Evolutionary conservation across 2,888 invertebrate genomes (phyloP).

Genomic region (Metellina segmentata): DNA sequence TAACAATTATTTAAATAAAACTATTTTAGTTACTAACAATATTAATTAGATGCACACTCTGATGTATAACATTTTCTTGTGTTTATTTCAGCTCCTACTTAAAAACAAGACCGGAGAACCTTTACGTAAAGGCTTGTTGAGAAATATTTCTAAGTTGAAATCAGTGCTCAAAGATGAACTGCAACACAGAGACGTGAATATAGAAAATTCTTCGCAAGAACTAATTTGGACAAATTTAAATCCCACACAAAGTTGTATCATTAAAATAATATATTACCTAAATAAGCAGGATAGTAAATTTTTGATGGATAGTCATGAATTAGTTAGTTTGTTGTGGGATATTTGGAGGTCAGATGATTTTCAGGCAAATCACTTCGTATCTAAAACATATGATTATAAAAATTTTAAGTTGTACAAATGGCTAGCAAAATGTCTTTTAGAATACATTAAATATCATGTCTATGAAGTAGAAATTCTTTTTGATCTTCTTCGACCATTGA

Average conservation of each 20-base stretch:
- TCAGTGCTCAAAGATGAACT: too few species aligned
- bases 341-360: neutral
- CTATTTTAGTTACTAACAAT: too few species aligned
- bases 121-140: too few species aligned
- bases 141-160: too few species aligned
- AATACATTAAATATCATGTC: neutral
- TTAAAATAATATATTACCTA: neutral
- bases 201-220: too few species aligned
- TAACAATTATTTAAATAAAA: too few species aligned
- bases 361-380: neutral
- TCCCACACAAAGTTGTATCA: neutral
- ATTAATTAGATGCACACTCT: too few species aligned
- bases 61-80: too few species aligned
- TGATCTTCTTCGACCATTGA: neutral
- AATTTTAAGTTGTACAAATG: neutral
- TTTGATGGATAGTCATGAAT: neutral
- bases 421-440: neutral
- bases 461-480: neutral
- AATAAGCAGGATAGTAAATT: neutral
- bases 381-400: neutral
- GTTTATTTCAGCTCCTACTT: too few species aligned
- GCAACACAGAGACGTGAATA: too few species aligned
- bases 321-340: neutral
- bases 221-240: too few species aligned
- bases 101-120: too few species aligned